These are phyloP conservation scores for Drosophila borealis DNA, from an alignment of 2,888 invertebrate species.

Conservation along the genomic window DNA sequence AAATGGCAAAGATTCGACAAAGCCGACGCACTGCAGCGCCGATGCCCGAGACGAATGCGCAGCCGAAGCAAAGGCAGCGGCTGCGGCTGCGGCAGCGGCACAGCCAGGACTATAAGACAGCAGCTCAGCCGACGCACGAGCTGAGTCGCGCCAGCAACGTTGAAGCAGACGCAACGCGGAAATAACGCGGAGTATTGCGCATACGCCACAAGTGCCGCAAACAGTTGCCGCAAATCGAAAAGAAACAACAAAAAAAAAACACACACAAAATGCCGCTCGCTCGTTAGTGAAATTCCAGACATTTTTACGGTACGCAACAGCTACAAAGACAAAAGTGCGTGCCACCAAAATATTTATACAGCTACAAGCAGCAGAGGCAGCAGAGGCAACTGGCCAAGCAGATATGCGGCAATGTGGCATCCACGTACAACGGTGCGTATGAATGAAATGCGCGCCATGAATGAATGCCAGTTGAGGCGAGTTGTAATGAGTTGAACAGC, in stretches of 20 bases:
- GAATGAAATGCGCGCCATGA: slow-evolving; percentile 69
- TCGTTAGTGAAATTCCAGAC: slow-evolving; percentile 63
- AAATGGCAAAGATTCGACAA: slow-evolving; percentile 26
- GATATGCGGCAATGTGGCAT: slow-evolving; percentile 56
- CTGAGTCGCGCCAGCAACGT: slow-evolving; percentile 76
- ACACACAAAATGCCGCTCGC: slow-evolving; percentile 26
- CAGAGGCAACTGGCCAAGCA: slow-evolving; percentile 15
- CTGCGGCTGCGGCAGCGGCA: slow-evolving; percentile 28
- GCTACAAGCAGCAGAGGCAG: not conserved
- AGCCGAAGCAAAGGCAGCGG: slow-evolving; percentile 41
- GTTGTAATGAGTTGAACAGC: slow-evolving; percentile 23
- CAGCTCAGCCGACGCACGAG: slow-evolving; percentile 38
- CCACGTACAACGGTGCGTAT: slow-evolving; percentile 69
- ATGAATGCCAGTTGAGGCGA: slow-evolving; percentile 51
- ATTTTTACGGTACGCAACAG: slow-evolving; percentile 37
- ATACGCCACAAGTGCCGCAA: slow-evolving; percentile 62
- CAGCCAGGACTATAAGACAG: slow-evolving; percentile 66
- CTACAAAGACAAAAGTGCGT: slow-evolving; percentile 65
- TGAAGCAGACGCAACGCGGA: slow-evolving; percentile 56
- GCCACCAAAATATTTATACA: slow-evolving; percentile 53
- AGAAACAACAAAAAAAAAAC: too few relatives aligned
- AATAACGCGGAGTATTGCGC: slow-evolving; percentile 38
- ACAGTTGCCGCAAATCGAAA: slow-evolving; percentile 19
- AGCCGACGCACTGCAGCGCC: slow-evolving; percentile 52
- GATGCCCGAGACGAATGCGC: slow-evolving; percentile 35